A percentile compares a stretch with the other conserved stretches of the same genome.
These are phyloP conservation scores for Drosophila rubida DNA, from an alignment of 2,888 invertebrate species.

Conservation along the genomic window DNA sequence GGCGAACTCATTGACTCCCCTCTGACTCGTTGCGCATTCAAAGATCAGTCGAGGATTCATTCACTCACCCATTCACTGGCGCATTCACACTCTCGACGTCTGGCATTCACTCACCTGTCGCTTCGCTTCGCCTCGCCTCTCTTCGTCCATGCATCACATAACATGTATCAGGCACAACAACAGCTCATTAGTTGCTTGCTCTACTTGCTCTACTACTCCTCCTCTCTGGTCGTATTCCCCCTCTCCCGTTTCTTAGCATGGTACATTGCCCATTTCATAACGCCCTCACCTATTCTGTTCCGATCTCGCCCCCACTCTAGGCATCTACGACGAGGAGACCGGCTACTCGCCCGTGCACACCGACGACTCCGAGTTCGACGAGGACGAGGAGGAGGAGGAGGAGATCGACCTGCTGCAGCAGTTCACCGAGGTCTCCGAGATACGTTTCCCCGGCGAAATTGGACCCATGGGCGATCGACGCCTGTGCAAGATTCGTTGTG, in stretches of 20 bases:
- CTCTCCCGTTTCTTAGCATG: slow-evolving; percentile 71
- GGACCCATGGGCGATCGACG: slow-evolving; percentile 90
- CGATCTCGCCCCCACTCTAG: slow-evolving; percentile 65
- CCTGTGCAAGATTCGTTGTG: slow-evolving; percentile 93
- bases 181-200: slow-evolving; percentile 72
- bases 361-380: slow-evolving; percentile 83
- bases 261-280: slow-evolving; percentile 77
- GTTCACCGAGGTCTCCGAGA: slow-evolving; percentile 85
- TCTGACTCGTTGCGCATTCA: slow-evolving; percentile 9
- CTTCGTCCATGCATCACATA: slow-evolving; percentile 1
- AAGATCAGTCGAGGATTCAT: slow-evolving; percentile 31
- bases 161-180: slow-evolving; percentile 41
- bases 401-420: slow-evolving; percentile 84
- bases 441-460: slow-evolving; percentile 90
- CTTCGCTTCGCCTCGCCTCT: neutral
- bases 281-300: slow-evolving; percentile 76
- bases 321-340: slow-evolving; percentile 84
- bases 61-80: slow-evolving; percentile 16
- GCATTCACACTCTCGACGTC: slow-evolving; percentile 30
- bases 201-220: slow-evolving; percentile 21
- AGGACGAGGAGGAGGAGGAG: slow-evolving; percentile 84
- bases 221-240: slow-evolving; percentile 36
- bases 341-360: slow-evolving; percentile 83
- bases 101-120: slow-evolving; percentile 17
- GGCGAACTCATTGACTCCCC: slow-evolving; percentile 42